Percentiles rank a stretch among this genome's conserved stretches.
Conservation (phyloP, 1,140 invertebrate species). For the Zaprionus taronus region DNA sequence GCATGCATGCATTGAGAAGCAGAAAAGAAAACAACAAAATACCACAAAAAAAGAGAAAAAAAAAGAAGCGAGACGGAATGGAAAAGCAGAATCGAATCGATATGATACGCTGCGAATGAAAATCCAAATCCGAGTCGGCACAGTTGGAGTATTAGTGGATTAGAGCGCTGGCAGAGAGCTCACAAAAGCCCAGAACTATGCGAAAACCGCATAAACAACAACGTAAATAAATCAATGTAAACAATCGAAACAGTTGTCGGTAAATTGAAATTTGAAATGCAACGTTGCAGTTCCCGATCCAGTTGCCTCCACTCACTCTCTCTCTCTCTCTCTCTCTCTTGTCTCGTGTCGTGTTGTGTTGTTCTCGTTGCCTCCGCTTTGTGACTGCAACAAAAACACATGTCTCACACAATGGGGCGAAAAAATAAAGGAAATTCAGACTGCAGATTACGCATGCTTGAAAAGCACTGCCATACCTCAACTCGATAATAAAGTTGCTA, state of each 20-base stretch:
- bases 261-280: slow-evolving; percentile 82
- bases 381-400: slow-evolving; percentile 10
- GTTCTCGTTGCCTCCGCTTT: slow-evolving; percentile 3
- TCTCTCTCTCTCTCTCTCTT: not conserved
- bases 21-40: not conserved
- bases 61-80: slow-evolving; percentile 13
- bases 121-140: slow-evolving; percentile 56
- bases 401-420: slow-evolving; percentile 3
- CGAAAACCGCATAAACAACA: slow-evolving; percentile 78
- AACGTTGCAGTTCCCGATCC: slow-evolving; percentile 44
- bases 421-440: slow-evolving; percentile 17
- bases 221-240: slow-evolving; percentile 82
- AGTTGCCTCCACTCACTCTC: slow-evolving; percentile 23
- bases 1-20: not conserved
- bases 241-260: slow-evolving; percentile 82
- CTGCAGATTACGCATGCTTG: slow-evolving; percentile 5
- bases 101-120: slow-evolving; percentile 59
- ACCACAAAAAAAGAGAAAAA: not conserved
- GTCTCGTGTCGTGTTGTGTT: slow-evolving; percentile 11
- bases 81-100: slow-evolving; percentile 26
- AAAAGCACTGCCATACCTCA: not conserved
- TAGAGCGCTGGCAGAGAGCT: slow-evolving; percentile 48
- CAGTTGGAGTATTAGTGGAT: slow-evolving; percentile 74
- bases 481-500: not conserved
- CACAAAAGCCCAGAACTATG: slow-evolving; percentile 45